Conservation (phyloP, 2,113 vertebrate species). For the Taxidea taxus region DNA sequence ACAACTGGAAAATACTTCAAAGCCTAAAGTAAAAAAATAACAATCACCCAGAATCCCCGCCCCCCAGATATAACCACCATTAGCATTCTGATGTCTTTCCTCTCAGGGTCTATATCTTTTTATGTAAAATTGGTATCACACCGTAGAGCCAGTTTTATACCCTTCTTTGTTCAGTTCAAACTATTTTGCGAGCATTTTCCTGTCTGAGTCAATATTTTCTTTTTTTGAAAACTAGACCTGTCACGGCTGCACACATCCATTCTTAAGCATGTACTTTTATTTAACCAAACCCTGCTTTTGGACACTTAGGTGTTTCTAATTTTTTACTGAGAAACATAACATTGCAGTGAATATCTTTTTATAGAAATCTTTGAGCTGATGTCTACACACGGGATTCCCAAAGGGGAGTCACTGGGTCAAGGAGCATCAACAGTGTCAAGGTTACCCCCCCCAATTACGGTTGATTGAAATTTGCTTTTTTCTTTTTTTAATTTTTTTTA, state of each 20-base stretch:
- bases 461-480: no score
- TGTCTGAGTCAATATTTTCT: background rate
- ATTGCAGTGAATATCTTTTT: background rate
- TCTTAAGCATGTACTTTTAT: background rate
- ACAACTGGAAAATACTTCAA: conserved; percentile 52
- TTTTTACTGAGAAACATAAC: background rate
- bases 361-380: background rate
- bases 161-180: background rate
- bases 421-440: background rate
- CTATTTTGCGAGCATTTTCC: background rate
- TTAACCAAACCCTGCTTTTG: background rate
- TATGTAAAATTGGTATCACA: background rate
- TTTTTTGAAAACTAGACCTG: background rate
- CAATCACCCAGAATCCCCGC: background rate
- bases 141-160: background rate
- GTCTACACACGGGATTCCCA: background rate
- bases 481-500: no score
- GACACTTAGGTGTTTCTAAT: background rate
- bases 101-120: background rate
- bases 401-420: background rate
- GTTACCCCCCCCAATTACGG: no score
- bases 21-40: conserved; percentile 49
- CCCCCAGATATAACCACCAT: conserved; percentile 7
- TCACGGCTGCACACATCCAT: background rate
- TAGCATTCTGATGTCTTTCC: conserved; percentile 18